These are phyloP conservation scores for Papilio aristodemus DNA, from an alignment of 1,140 invertebrate genomes.

Conservation along the genomic window DNA sequence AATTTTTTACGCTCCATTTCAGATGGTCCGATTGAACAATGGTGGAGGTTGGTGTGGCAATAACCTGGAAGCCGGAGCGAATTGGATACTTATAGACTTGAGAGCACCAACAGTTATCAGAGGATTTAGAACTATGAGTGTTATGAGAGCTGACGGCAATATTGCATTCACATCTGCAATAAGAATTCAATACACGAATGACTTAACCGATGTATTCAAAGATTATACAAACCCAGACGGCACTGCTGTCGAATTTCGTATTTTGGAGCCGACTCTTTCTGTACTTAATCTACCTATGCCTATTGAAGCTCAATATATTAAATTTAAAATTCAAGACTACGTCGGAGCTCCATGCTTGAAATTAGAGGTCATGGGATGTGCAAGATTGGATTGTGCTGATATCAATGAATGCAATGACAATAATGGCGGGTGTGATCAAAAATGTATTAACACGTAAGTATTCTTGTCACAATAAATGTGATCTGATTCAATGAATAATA, in stretches of 20 bases:
- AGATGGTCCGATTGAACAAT: slow-evolving; percentile 90
- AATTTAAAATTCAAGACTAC: slow-evolving; percentile 94
- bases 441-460: slow-evolving; percentile 90
- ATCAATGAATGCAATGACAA: slow-evolving; percentile 94
- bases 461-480: background rate
- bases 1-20: slow-evolving; percentile 27
- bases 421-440: slow-evolving; percentile 97
- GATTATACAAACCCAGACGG: slow-evolving; percentile 96
- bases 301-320: slow-evolving; percentile 94
- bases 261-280: slow-evolving; percentile 92
- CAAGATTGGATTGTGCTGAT: slow-evolving; percentile 93
- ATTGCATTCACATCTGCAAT: slow-evolving; percentile 93
- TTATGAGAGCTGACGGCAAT: slow-evolving; percentile 88
- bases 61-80: slow-evolving; percentile 89
- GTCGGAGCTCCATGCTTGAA: slow-evolving; percentile 93
- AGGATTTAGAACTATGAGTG: slow-evolving; percentile 94
- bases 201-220: slow-evolving; percentile 93
- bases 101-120: slow-evolving; percentile 94
- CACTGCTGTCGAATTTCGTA: slow-evolving; percentile 94
- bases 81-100: slow-evolving; percentile 94
- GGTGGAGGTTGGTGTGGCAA: slow-evolving; percentile 94
- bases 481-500: background rate
- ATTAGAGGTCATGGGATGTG: slow-evolving; percentile 96
- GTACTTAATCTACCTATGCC: slow-evolving; percentile 94
- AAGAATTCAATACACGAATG: slow-evolving; percentile 92